Conservation (phyloP, 2,113 vertebrate species). For the Propithecus coquereli region DNA sequence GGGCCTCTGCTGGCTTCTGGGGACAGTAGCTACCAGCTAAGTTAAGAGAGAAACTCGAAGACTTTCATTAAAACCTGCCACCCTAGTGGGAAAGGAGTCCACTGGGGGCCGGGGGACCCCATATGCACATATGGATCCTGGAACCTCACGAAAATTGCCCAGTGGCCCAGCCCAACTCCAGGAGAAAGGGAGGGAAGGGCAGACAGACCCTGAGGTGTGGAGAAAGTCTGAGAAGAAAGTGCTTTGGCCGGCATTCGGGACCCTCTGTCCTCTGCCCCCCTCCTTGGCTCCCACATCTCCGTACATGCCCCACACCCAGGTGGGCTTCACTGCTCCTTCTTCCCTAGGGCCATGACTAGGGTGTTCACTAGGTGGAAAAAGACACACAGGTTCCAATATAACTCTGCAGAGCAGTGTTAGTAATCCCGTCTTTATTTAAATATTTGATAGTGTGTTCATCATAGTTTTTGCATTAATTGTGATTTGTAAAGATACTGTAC, state of each 20-base stretch:
- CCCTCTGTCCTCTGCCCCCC: background rate
- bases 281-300: background rate
- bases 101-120: rapidly evolving
- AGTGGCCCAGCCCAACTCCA: background rate
- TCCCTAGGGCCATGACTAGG: background rate
- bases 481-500: background rate
- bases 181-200: background rate
- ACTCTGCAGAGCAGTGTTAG: background rate
- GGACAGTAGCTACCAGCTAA: background rate
- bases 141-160: background rate
- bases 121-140: background rate
- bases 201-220: background rate
- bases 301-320: background rate
- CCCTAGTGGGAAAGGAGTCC: no score
- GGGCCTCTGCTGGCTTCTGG: background rate
- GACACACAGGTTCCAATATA: background rate
- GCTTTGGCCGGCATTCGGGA: no score
- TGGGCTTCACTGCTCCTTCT: background rate
- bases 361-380: background rate
- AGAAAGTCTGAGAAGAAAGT: background rate
- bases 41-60: background rate
- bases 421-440: background rate
- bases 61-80: background rate
- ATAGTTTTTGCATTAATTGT: background rate
- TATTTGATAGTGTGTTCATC: background rate